phyloP scores from a whole-genome alignment of 2,113 vertebrate species.

The Hemicordylus capensis region DNA sequence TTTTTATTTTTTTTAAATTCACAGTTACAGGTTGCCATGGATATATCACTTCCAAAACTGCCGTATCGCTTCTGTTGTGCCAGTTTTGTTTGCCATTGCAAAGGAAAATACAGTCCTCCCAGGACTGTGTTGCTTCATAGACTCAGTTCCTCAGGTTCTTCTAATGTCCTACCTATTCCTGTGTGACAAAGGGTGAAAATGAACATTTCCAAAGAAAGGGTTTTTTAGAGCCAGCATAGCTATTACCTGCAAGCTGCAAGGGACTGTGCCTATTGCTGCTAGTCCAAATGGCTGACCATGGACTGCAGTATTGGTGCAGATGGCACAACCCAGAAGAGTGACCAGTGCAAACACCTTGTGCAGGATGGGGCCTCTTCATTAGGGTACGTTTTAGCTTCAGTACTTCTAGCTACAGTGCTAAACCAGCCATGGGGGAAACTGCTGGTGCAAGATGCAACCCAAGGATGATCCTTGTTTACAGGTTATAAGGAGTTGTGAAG shows the following conservation, averaged over 20 bases:
- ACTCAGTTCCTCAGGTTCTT: neutral
- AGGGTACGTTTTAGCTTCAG: neutral
- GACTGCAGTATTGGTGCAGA: neutral
- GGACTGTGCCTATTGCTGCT: neutral
- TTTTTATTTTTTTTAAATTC: constrained; percentile 43
- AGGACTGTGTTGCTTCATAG: constrained; percentile 17
- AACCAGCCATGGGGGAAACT: neutral
- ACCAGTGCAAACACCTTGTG: neutral
- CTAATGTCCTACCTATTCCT: accelerated
- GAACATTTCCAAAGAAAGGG: neutral
- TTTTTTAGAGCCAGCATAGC: neutral
- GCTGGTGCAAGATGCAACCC: neutral
- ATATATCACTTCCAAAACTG: constrained; percentile 45
- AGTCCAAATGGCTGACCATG: neutral
- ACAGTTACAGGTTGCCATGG: constrained; percentile 21
- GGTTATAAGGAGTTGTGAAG: constrained; percentile 6
- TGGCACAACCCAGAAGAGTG: neutral
- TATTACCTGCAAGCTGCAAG: neutral
- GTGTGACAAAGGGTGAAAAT: neutral
- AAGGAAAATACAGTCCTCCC: constrained; percentile 5
- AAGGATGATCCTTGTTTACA: neutral
- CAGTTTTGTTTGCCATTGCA: constrained; percentile 17
- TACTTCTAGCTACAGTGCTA: neutral
- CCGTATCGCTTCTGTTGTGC: constrained; percentile 32
- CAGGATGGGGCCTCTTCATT: neutral